Base-by-base conservation (phyloP, 2,113 vertebrate species). In the Burhinus oedicnemus region DNA sequence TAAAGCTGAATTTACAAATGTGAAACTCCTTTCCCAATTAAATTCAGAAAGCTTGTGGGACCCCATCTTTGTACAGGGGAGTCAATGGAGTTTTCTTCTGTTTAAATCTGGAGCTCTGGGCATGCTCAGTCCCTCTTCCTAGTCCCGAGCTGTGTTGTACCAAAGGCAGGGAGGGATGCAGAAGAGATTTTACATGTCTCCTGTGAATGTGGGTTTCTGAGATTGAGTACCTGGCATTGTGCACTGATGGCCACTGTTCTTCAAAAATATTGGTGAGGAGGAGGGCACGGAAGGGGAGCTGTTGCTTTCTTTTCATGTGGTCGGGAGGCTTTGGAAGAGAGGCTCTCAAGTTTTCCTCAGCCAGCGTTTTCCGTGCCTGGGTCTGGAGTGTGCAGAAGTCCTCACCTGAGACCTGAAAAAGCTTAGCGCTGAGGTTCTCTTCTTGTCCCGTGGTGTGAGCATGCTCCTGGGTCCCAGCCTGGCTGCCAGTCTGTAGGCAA, bases 391-490 rank as follows among this genome's bases (percentile, higher is more conserved):
- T n/a, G 29, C 49, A n/a, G 38, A 55, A 64, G 12, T 70, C 20
- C 34, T 65, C 14, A 22, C 51, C 11, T 19, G 69, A 58, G 49
- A 45, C 40, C 20, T 57, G 26, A n/a, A 64, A 70, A 86, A 64
- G 18, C 69, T n/a, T 44, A 64, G 30, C 55, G 66, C 9, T 0
- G 1, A 66, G 66, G 12, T 61, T 61, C 21, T 58, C 8, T 34
- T 54, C 40, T 51, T 38, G 5, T 45, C 57, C 45, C 1, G 1
- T 0, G 0, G 10, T 0, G 1, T 38, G 55, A 62, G 12, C 2
- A 1, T 71, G 27, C 45, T 44, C 60, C 29, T 55, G n/a, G 27
- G 17, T 66, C 27, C 6, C 70, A 66, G 23, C 47, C 77, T 62
- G 58, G 45, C 27, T 76, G 14, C 64, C 32, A 36, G 45, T 16